Percentiles rank a stretch among this genome's conserved stretches.
Evolutionary conservation across 2,888 invertebrate species (phyloP).

Genomic region (Pyrochroa serraticornis): DNA sequence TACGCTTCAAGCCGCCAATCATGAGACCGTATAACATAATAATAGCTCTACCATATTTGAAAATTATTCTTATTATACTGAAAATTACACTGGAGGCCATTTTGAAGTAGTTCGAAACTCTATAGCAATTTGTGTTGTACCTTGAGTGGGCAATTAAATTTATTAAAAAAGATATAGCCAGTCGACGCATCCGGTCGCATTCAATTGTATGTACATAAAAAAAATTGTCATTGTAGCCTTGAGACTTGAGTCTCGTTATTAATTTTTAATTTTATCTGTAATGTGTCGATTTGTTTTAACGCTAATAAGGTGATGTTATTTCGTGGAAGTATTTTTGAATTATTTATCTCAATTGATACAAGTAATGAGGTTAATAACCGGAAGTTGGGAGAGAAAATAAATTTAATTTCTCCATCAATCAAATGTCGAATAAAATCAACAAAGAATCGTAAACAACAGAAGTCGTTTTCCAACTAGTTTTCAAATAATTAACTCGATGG

Average conservation of each 20-base stretch:
- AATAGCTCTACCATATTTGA: conserved; percentile 56
- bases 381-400: too few relatives aligned
- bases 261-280: too few relatives aligned
- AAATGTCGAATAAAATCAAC: too few relatives aligned
- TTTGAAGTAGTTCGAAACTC: conserved; percentile 39
- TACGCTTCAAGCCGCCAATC: conserved; percentile 44
- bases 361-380: too few relatives aligned
- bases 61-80: conserved; percentile 57
- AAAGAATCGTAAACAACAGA: too few relatives aligned
- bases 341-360: too few relatives aligned
- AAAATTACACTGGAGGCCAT: conserved; percentile 51
- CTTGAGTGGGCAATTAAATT: conserved; percentile 29
- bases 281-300: too few relatives aligned
- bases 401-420: too few relatives aligned
- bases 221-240: neutral
- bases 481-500: too few relatives aligned
- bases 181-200: conserved; percentile 21
- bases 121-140: conserved; percentile 25
- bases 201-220: neutral
- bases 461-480: too few relatives aligned
- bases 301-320: too few relatives aligned
- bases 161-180: conserved; percentile 14
- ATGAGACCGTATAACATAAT: conserved; percentile 43
- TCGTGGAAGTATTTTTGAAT: too few relatives aligned
- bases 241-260: neutral